Base-by-base conservation (phyloP, 2,888 invertebrate genomes). In the Sinhomidia bicolor region DNA sequence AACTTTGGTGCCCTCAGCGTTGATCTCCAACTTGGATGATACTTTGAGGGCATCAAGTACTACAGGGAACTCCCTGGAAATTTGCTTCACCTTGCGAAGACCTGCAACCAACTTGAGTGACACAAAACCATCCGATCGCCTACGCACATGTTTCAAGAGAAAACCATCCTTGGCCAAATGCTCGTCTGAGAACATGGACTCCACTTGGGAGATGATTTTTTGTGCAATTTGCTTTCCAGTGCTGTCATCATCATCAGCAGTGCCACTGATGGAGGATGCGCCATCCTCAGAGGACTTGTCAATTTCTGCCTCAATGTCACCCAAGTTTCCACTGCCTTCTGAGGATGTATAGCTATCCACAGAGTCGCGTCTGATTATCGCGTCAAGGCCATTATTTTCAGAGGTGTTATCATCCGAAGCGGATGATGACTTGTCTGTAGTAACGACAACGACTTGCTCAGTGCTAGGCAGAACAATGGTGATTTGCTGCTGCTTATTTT, bases 81-180 rank as follows among this genome's bases (percentile, higher is more conserved):
- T 94, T 93, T 98, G 97, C 93, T 99, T 98, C 62, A 99, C 98
- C 90, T 98, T 96, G 93, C 98, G 98, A 94, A 99, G 98, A 93
- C 98, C 98, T 14, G 98, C 98, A 91, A 99, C 97, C 86, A 99
- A 94, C 94, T 99, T 99, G 81, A 99, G 94, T 82, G 98, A 98
- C 17, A 99, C 98, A 94, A 96, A 99, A 23, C 99, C 99, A 94
- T 98, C 98, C 94, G 98, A 98, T 94, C 99, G 98, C 82, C 98
- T 95, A 85, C 97, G 96, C 26, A 99, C 98, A 93, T 99, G 99
- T 93, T 99, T 99, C 90, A 99, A 94, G 68, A 99, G 95, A 94
- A 99, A 99, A 14, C 98, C 98, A 93, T 99, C 99, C 93, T 98
- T 98, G 3, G 98, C 96, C 92, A 99, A 97, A 93, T 98, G 98